These are phyloP conservation scores for Diarsia brunnea DNA, from an alignment of 2,888 invertebrate genomes.

Conservation along the genomic window DNA sequence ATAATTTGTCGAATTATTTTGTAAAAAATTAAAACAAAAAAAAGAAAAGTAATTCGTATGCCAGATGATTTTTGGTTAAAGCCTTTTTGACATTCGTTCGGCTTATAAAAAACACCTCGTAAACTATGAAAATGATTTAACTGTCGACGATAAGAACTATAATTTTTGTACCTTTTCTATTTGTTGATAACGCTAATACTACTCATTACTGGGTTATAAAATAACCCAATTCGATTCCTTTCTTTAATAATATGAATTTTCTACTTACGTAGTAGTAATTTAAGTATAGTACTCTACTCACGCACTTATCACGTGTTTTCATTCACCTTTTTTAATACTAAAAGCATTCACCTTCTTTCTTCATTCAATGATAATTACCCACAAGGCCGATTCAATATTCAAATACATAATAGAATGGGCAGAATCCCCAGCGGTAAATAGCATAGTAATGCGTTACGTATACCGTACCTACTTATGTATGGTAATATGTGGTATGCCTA, in stretches of 20 bases:
- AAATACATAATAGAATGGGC: constrained; percentile 7
- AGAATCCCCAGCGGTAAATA: constrained; percentile 31
- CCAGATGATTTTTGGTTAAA: too few species aligned
- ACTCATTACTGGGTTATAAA: constrained; percentile 1
- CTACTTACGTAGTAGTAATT: background rate
- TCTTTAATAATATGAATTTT: constrained; percentile 17
- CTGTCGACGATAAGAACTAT: background rate
- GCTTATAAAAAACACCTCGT: too few species aligned
- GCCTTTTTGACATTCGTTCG: too few species aligned
- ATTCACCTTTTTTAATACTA: constrained; percentile 18
- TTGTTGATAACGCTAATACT: background rate
- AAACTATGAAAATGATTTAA: background rate
- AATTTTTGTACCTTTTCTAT: constrained; percentile 6
- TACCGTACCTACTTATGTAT: background rate
- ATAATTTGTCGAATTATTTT: too few species aligned
- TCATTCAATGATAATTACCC: constrained; percentile 29
- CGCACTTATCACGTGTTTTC: constrained; percentile 24
- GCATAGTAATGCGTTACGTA: constrained; percentile 5
- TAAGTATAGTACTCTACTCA: background rate
- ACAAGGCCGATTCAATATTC: constrained; percentile 28
- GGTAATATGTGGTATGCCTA: background rate
- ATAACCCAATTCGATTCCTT: constrained; percentile 3
- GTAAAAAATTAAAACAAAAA: too few species aligned
- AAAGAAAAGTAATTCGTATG: too few species aligned
- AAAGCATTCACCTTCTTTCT: constrained; percentile 24